Evolutionary conservation across 1,140 invertebrate species (phyloP).

Genomic region (Drosophila nannoptera): DNA sequence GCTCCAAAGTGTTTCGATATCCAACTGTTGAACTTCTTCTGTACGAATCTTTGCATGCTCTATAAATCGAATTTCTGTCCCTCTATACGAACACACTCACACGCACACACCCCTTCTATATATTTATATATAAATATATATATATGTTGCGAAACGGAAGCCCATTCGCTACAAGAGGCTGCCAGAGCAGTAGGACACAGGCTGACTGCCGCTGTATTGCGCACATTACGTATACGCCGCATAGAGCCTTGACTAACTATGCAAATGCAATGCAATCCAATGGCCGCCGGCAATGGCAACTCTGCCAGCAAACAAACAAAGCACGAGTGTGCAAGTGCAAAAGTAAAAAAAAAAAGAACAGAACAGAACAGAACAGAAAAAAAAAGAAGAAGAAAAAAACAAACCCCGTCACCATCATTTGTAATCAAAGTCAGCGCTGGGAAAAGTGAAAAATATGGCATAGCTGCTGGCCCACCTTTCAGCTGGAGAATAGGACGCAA

Average conservation of each 20-base stretch:
- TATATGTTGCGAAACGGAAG: conserved; percentile 32
- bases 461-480: conserved; percentile 38
- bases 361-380: no score
- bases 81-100: neutral
- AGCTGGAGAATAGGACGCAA: conserved; percentile 29
- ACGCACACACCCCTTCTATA: neutral
- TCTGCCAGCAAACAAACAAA: conserved; percentile 24
- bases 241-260: conserved; percentile 41
- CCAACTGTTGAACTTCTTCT: no score
- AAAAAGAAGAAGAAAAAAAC: neutral
- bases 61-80: neutral
- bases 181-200: conserved; percentile 12
- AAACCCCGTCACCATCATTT: conserved; percentile 51
- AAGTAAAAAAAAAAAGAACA: neutral
- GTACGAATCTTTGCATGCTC: conserved; percentile 29
- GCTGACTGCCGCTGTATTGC: conserved; percentile 15
- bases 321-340: conserved; percentile 26
- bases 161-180: conserved; percentile 34
- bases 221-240: conserved; percentile 36
- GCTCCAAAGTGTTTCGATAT: conserved; percentile 26
- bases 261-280: conserved; percentile 50
- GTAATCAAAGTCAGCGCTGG: conserved; percentile 57
- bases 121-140: conserved; percentile 2
- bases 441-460: conserved; percentile 47
- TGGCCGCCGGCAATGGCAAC: conserved; percentile 45